Percentiles rank a stretch among this genome's conserved stretches.
Conservation (phyloP, 1,140 invertebrate genomes). For the Brachionus koreanus region DNA sequence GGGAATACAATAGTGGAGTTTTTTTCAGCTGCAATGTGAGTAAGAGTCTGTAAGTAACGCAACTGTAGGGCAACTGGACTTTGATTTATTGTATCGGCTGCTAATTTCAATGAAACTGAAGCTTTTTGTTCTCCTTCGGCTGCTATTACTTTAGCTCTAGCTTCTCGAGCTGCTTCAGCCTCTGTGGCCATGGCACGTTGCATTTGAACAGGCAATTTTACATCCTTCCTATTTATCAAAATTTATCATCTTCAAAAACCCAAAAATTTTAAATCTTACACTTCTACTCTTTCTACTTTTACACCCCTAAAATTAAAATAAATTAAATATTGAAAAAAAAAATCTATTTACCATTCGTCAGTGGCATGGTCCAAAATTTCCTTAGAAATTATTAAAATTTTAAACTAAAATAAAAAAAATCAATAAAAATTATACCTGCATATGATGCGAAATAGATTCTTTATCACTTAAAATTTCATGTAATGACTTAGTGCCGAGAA, state of each 20-base stretch:
- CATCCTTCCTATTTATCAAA: slow-evolving; percentile 46
- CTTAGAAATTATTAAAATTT: not conserved
- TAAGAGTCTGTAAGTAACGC: slow-evolving; percentile 74
- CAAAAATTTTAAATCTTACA: not conserved
- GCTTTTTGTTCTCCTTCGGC: slow-evolving; percentile 46
- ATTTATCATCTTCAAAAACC: too few relatives aligned
- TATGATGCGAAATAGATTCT: slow-evolving; percentile 44
- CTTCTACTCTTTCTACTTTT: slow-evolving; percentile 39
- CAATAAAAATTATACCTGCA: slow-evolving; percentile 2
- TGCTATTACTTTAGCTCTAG: slow-evolving; percentile 51
- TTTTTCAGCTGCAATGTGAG: slow-evolving; percentile 91
- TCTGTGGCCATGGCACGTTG: slow-evolving; percentile 55
- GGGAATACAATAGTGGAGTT: slow-evolving; percentile 97
- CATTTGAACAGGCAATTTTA: slow-evolving; percentile 49
- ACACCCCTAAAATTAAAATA: slow-evolving; percentile 31
- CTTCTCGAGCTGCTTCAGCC: slow-evolving; percentile 53
- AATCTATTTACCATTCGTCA: not conserved
- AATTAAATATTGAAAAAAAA: too few relatives aligned
- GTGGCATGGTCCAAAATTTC: slow-evolving; percentile 6
- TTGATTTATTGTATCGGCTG: slow-evolving; percentile 37
- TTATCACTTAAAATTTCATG: slow-evolving; percentile 45
- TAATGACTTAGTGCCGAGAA: slow-evolving; percentile 45
- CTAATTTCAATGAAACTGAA: slow-evolving; percentile 35
- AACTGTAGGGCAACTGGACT: slow-evolving; percentile 78
- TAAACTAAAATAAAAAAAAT: not conserved